Base-by-base conservation (phyloP, 2,797 vertebrate species). In the Odontamblyopus lacepedii region DNA sequence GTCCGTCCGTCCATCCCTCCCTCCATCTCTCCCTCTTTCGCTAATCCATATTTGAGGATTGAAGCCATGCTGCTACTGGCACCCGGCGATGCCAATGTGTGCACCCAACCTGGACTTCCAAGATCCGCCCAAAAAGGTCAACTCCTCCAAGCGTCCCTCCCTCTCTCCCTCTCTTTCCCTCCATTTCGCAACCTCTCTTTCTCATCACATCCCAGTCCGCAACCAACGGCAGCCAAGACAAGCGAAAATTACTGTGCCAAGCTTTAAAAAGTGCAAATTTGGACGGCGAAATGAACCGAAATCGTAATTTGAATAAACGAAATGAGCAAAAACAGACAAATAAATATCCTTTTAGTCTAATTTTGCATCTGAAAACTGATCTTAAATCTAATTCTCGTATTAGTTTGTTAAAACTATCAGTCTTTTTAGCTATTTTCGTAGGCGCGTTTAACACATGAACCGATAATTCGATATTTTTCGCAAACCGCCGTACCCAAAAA, bases 91-190 rank as follows among this genome's bases (percentile, higher is more conserved):
- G 85, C 81, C 74, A 83, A 83, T 71, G 71, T 68, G 70, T 75
- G 79, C 77, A 74, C 48, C 75, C 73, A 32, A 79, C 78, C 61
- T 55, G 69, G 70, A 74, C 75, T 77, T 26, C 72, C 66, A 30
- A 19, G 23, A 64, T 78, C 70, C 78, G 74, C 73, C 72, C 81
- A 67, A 81, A 86, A 82, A 88, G 84, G 87, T 86, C 74, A 86
- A 87, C 78, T 38, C 35, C 35, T 38, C 35, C 35, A 38, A 77
- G 79, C 77, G 80, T 80, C 76, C 78, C 74, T 75, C 6, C 29
- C 63, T 65, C 44, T 63, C 81, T 70, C 79, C n/a, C 76, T 67
- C 16, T 30, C 63, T 67, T 44, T 65, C 81, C 69, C 79, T 38
- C 76, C 67, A 38, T 70, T 81, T 82, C 48, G 41, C 72, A 80